A percentile compares a stretch with the other conserved stretches of the same genome.
phyloP scores from a whole-genome alignment of 2,113 vertebrate species.

The Triplophysa rosa region DNA sequence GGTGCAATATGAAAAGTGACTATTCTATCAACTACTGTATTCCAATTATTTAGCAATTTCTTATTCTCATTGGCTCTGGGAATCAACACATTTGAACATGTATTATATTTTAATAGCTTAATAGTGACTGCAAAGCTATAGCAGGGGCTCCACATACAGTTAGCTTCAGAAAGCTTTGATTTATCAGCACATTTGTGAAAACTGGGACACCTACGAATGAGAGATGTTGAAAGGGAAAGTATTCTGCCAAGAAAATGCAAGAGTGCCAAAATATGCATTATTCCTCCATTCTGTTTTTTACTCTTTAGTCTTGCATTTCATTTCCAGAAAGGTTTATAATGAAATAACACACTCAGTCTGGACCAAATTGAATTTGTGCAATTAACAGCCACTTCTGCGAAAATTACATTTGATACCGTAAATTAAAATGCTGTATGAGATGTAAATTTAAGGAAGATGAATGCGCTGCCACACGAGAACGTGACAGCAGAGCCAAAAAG shows the following conservation, averaged over 20 bases:
- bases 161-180: neutral
- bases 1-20: no score
- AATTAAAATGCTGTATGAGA: slow-evolving; percentile 44
- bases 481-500: slow-evolving; percentile 33
- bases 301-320: neutral
- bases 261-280: neutral
- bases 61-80: no score
- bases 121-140: neutral
- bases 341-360: slow-evolving; percentile 13
- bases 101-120: neutral
- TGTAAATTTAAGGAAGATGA: slow-evolving; percentile 20
- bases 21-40: no score
- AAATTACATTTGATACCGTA: slow-evolving; percentile 18
- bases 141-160: neutral
- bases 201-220: slow-evolving; percentile 29
- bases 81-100: no score
- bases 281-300: neutral
- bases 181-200: slow-evolving; percentile 36
- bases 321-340: neutral
- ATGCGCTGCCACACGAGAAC: slow-evolving; percentile 22
- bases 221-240: slow-evolving; percentile 19
- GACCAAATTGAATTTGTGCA: slow-evolving; percentile 38
- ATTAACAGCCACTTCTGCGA: slow-evolving; percentile 39
- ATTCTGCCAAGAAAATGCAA: slow-evolving; percentile 30
- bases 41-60: no score